These are phyloP conservation scores for Formicarius rufipectus DNA, from an alignment of 2,113 vertebrate species.

Conservation along the genomic window DNA sequence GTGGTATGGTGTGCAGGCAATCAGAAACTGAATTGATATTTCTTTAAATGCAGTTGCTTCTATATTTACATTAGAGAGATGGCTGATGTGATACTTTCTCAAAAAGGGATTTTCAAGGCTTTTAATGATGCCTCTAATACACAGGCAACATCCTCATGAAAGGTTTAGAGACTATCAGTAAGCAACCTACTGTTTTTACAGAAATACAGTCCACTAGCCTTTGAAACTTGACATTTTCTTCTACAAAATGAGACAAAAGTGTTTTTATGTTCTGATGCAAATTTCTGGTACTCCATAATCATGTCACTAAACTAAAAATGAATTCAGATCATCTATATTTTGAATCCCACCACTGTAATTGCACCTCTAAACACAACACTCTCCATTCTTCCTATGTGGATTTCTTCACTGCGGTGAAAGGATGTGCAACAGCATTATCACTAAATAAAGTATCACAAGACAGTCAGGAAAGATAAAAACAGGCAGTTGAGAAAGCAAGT, in stretches of 20 bases:
- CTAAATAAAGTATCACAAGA: background rate
- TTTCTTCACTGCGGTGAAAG: background rate
- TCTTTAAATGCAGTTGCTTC: background rate
- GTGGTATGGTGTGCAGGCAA: background rate
- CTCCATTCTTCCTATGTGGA: background rate
- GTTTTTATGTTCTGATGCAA: background rate
- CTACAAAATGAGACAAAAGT: background rate
- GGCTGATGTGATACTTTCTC: background rate
- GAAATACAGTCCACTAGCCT: background rate
- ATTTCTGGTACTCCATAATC: background rate
- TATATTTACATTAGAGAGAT: background rate
- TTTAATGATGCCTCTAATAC: background rate
- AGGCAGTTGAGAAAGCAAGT: background rate
- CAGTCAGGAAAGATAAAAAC: background rate
- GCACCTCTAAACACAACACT: background rate
- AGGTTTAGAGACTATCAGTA: background rate
- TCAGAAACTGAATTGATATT: background rate
- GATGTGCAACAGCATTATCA: background rate
- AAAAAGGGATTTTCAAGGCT: background rate
- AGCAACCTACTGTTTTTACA: background rate
- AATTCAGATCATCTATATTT: background rate
- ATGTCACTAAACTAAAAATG: background rate
- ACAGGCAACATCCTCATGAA: background rate
- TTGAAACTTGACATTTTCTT: background rate
- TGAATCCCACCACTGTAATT: background rate